Base-by-base conservation (phyloP, 2,797 vertebrate genomes). In the Cynopterus sphinx region DNA sequence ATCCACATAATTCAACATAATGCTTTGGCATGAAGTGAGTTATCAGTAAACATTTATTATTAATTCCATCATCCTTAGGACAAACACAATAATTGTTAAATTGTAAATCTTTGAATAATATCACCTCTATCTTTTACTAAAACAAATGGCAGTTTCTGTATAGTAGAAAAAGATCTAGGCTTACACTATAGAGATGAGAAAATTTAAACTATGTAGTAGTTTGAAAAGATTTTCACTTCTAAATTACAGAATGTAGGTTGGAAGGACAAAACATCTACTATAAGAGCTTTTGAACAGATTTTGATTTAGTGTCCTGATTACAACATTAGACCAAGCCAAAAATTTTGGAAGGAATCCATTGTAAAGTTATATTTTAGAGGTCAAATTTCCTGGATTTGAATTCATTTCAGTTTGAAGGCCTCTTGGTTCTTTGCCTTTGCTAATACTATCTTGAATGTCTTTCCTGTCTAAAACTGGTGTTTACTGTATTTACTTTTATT, bases 181-280 rank as follows among this genome's bases (percentile, higher is more conserved):
- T 84, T 93, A 73, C 39, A 51, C 31, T 81, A 63, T 9, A 93
- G 43, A 67, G 55, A 68, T 67, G 10, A 79, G 22, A 28, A 86
- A 70, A 87, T 53, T 87, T 84, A 94, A 96, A 81, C n/a, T 84
- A 41, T 59, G 4, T n/a, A 61, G 15, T 90, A 24, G 9, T 19
- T 91, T 94, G 39, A 74, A 67, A 91, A 77, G 9, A 11, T 31
- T 75, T 92, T 75, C 87, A 19, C 19, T 87, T 93, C 41, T 90
- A 79, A 83, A 68, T 82, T 91, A 88, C 5, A 71, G 26, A 79
- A 53, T 77, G 73, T 33, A 77, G 8, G 3, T 87, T 93, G 7
- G 87, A 96, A 31, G n/a, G 46, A 84, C 49, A 88, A 33, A 91
- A 94, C 77, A 89, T 85, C 16, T 81, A 77, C 86, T 57, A 74